These are phyloP conservation scores for Temnothorax unifasciatus DNA, from an alignment of 2,888 invertebrate species.

Conservation along the genomic window DNA sequence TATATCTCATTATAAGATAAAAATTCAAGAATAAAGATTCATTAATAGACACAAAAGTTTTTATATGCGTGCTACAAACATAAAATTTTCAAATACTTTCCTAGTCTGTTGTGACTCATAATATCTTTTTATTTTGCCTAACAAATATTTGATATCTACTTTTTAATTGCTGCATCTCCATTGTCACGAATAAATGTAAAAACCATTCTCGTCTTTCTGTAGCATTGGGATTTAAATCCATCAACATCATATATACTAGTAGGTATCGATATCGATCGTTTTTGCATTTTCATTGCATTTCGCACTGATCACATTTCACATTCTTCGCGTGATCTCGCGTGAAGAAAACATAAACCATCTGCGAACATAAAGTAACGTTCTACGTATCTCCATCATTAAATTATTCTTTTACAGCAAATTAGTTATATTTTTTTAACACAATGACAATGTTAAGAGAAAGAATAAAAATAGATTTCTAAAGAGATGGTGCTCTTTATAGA, in stretches of 20 bases:
- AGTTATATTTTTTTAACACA: neutral
- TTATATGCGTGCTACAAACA: neutral
- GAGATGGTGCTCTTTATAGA: neutral
- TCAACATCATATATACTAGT: neutral
- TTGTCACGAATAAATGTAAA: constrained; percentile 22
- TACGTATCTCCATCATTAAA: neutral
- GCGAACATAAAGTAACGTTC: neutral
- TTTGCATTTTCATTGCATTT: constrained; percentile 25
- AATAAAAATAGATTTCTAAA: neutral
- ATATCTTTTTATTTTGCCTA: neutral
- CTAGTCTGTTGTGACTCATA: neutral
- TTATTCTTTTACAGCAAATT: neutral
- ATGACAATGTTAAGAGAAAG: neutral
- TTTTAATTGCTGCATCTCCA: constrained; percentile 6
- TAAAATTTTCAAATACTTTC: neutral
- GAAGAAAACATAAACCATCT: neutral
- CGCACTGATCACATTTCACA: neutral
- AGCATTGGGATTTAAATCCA: constrained; percentile 10
- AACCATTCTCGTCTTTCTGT: constrained; percentile 29
- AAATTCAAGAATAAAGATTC: no score
- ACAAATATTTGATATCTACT: constrained; percentile 7
- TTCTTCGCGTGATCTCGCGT: neutral
- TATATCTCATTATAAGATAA: no score
- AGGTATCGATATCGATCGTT: constrained; percentile 16
- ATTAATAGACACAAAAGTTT: neutral